A percentile compares a stretch with the other conserved stretches of the same genome.
These are phyloP conservation scores for Stegodyphus mimosarum DNA, from an alignment of 1,140 invertebrate species.

Conservation along the genomic window DNA sequence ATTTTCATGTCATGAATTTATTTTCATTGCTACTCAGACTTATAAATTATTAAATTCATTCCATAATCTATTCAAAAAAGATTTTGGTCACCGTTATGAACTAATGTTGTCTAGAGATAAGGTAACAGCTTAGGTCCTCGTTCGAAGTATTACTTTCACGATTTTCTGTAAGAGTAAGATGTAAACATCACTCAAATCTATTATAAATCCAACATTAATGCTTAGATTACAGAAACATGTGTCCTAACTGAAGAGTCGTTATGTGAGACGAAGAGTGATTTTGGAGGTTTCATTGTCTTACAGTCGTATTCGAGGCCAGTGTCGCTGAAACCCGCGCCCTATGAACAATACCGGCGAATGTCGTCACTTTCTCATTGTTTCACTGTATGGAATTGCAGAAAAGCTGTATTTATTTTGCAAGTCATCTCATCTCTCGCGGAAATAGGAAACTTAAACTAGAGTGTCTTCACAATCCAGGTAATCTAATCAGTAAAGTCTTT, in stretches of 20 bases:
- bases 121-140: no score
- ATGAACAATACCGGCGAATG: constrained; percentile 19
- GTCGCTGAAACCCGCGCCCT: constrained; percentile 1
- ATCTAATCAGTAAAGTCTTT: no score
- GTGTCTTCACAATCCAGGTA: neutral
- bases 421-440: neutral
- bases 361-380: constrained; percentile 27
- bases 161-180: no score
- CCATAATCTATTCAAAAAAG: no score
- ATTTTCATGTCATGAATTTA: no score
- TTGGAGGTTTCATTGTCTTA: constrained; percentile 28
- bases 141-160: no score
- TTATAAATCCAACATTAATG: no score
- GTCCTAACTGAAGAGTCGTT: constrained; percentile 1
- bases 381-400: neutral
- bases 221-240: neutral
- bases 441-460: neutral
- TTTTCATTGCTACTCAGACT: no score
- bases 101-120: no score
- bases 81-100: no score
- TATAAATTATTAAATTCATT: no score
- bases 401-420: constrained; percentile 4
- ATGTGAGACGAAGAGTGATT: neutral
- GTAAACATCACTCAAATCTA: no score
- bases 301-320: constrained; percentile 21